Conservation (phyloP, 2,888 invertebrate genomes). For the Troilus luridus region DNA sequence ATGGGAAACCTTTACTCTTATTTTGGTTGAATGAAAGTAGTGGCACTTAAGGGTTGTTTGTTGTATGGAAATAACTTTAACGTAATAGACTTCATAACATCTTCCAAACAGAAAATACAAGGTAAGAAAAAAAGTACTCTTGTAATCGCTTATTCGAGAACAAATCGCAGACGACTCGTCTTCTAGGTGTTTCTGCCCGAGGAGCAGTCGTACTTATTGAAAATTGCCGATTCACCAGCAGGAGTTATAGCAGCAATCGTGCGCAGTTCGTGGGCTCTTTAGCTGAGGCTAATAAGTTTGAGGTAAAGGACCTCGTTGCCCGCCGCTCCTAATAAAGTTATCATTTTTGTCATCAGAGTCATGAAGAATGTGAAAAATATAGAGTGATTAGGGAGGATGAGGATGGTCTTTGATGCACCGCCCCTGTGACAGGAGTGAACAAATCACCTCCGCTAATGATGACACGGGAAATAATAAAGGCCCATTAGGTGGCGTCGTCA, state of each 20-base stretch:
- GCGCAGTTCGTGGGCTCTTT: conserved; percentile 5
- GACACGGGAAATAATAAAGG: conserved; percentile 48
- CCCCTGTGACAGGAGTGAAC: neutral
- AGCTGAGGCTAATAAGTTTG: neutral
- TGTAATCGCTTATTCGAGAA: neutral
- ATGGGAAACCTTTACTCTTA: no score
- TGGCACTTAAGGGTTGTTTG: no score
- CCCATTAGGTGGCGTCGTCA: conserved; percentile 23
- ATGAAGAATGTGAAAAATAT: conserved; percentile 50
- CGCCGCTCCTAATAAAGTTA: conserved; percentile 26
- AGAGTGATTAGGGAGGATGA: conserved; percentile 46
- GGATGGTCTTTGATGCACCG: conserved; percentile 31
- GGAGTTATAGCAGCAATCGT: conserved; percentile 27
- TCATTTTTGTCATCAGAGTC: conserved; percentile 40
- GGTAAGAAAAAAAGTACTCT: no score
- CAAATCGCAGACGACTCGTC: neutral
- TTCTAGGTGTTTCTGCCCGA: neutral
- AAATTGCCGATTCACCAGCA: neutral
- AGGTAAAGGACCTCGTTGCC: conserved; percentile 46
- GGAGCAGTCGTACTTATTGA: neutral
- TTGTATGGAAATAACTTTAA: no score
- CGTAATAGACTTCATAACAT: no score
- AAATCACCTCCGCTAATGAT: conserved; percentile 45
- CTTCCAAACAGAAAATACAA: no score
- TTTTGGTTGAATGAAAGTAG: no score